A percentile compares a stretch with the other conserved stretches of the same genome.
These are phyloP conservation scores for Tetragonisca angustula DNA, from an alignment of 2,888 invertebrate species.

Conservation along the genomic window DNA sequence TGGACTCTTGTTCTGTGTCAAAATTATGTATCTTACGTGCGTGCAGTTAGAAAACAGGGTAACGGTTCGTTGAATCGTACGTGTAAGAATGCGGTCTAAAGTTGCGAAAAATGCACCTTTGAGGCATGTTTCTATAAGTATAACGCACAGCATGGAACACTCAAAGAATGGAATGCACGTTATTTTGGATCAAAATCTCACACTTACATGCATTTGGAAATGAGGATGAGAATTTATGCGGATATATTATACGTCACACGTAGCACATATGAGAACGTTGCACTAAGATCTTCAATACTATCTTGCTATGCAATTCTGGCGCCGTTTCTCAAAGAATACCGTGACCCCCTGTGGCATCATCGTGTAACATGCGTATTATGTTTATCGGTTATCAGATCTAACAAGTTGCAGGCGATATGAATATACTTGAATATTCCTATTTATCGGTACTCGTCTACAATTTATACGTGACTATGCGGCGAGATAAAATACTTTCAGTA, in stretches of 20 bases:
- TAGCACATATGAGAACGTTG: neutral
- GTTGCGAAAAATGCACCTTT: conserved; percentile 20
- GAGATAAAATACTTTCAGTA: neutral
- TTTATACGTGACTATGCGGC: neutral
- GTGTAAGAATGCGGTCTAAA: conserved; percentile 22
- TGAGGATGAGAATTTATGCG: neutral
- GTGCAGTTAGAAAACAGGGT: conserved; percentile 11
- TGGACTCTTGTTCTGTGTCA: conserved; percentile 14
- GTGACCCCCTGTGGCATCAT: neutral
- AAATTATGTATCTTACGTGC: conserved; percentile 16
- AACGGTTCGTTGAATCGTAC: conserved; percentile 17
- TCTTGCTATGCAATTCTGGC: neutral
- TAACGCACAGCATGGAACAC: neutral
- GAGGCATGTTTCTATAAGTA: conserved; percentile 23
- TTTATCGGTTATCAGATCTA: neutral
- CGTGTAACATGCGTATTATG: conserved; percentile 1
- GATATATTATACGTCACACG: neutral
- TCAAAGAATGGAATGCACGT: neutral
- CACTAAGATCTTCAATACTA: neutral
- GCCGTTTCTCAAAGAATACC: neutral
- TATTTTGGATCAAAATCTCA: conserved; percentile 10
- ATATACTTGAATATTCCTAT: neutral
- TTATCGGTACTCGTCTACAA: neutral
- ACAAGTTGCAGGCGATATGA: neutral
- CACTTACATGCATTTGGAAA: conserved; percentile 4